Conservation (phyloP, 2,888 invertebrate genomes). For the Nemurella pictetii region DNA sequence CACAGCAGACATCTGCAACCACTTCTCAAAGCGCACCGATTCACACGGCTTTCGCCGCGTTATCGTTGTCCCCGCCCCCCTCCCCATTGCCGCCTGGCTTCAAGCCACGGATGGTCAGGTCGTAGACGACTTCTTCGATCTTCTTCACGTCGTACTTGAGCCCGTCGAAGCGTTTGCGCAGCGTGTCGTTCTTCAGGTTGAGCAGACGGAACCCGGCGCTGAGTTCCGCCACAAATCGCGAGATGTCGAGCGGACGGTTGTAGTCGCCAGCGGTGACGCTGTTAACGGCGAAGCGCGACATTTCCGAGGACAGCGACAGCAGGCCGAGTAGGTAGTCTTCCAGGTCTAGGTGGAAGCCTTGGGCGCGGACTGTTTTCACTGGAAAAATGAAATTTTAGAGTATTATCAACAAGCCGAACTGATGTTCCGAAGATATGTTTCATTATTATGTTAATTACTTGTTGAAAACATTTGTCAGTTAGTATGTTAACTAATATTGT, state of each 20-base stretch:
- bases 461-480: too few relatives aligned
- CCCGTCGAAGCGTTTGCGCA: constrained; percentile 84
- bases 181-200: constrained; percentile 86
- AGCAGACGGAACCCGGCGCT: constrained; percentile 88
- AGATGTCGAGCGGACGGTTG: constrained; percentile 76
- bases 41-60: neutral
- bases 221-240: constrained; percentile 81
- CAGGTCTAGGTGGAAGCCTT: constrained; percentile 87
- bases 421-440: too few relatives aligned
- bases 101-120: constrained; percentile 79
- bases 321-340: constrained; percentile 90
- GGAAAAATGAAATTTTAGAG: constrained; percentile 46
- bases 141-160: constrained; percentile 92
- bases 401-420: too few relatives aligned
- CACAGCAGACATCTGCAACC: neutral
- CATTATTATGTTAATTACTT: too few relatives aligned
- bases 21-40: neutral
- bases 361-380: constrained; percentile 70
- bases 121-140: constrained; percentile 90
- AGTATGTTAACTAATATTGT: too few relatives aligned
- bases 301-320: constrained; percentile 78
- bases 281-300: constrained; percentile 82
- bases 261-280: constrained; percentile 85
- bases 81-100: constrained; percentile 50
- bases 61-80: neutral